These are phyloP conservation scores for Margarornis squamiger DNA, from an alignment of 2,797 vertebrate species.

Conservation along the genomic window DNA sequence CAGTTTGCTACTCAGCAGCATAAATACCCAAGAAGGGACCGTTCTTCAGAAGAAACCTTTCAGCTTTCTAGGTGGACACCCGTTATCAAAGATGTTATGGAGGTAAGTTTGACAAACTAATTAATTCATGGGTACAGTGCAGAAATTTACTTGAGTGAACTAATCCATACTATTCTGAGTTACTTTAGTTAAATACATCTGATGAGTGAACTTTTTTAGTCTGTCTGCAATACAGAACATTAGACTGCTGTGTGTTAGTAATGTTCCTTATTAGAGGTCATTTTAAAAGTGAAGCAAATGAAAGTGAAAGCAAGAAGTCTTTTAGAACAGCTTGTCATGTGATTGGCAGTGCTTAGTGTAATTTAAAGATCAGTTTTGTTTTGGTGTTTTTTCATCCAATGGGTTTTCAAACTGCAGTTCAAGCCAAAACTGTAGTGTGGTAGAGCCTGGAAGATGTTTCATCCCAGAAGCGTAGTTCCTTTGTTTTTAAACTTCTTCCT, in stretches of 20 bases:
- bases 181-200: not conserved
- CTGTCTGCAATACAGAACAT: not conserved
- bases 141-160: not conserved
- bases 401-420: not conserved
- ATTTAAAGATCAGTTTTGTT: not conserved
- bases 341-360: not conserved
- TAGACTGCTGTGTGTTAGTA: not conserved
- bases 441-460: not conserved
- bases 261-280: not conserved
- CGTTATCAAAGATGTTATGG: conserved; percentile 94
- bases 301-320: not conserved
- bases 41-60: conserved; percentile 86
- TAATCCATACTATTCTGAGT: not conserved
- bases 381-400: fast-evolving
- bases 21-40: conserved; percentile 85
- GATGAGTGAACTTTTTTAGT: not conserved
- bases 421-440: not conserved
- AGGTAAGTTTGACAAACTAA: conserved; percentile 77
- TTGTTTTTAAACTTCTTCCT: not conserved
- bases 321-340: not conserved
- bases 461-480: not conserved
- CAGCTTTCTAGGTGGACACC: conserved; percentile 96
- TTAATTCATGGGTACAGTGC: not conserved
- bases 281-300: not conserved
- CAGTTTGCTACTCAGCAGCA: conserved; percentile 66